Evolutionary conservation across 2,888 invertebrate genomes (phyloP).

Genomic region (Ypsolopha sequella): DNA sequence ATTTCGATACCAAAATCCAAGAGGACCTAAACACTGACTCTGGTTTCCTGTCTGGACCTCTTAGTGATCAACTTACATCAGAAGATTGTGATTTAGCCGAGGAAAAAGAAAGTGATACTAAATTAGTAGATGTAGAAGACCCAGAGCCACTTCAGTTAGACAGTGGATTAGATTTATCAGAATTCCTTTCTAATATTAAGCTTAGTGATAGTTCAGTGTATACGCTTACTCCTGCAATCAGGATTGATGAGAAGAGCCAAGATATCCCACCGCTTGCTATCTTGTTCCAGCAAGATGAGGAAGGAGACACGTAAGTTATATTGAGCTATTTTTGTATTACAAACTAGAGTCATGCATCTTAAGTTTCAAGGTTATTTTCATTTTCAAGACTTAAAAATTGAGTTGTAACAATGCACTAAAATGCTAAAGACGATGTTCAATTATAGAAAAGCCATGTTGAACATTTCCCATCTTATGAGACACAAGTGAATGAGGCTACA

Average conservation of each 20-base stretch:
- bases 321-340: neutral
- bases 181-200: slow-evolving; percentile 72
- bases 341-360: too few relatives aligned
- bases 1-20: slow-evolving; percentile 33
- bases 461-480: too few relatives aligned
- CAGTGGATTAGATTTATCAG: slow-evolving; percentile 76
- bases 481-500: too few relatives aligned
- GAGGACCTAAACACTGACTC: slow-evolving; percentile 46
- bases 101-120: neutral
- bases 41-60: slow-evolving; percentile 44
- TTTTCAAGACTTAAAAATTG: too few relatives aligned
- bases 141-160: slow-evolving; percentile 50
- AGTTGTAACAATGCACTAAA: too few relatives aligned
- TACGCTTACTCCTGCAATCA: slow-evolving; percentile 14
- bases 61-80: slow-evolving; percentile 23
- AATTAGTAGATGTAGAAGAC: neutral
- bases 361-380: too few relatives aligned
- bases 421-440: too few relatives aligned
- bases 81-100: slow-evolving; percentile 10
- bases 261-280: slow-evolving; percentile 69
- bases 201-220: slow-evolving; percentile 20
- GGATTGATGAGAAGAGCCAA: slow-evolving; percentile 11
- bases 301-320: slow-evolving; percentile 87
- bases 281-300: slow-evolving; percentile 83
- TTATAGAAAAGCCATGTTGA: too few relatives aligned